These are phyloP conservation scores for Pipistrellus pygmaeus DNA, from an alignment of 2,797 vertebrate species.

Conservation along the genomic window DNA sequence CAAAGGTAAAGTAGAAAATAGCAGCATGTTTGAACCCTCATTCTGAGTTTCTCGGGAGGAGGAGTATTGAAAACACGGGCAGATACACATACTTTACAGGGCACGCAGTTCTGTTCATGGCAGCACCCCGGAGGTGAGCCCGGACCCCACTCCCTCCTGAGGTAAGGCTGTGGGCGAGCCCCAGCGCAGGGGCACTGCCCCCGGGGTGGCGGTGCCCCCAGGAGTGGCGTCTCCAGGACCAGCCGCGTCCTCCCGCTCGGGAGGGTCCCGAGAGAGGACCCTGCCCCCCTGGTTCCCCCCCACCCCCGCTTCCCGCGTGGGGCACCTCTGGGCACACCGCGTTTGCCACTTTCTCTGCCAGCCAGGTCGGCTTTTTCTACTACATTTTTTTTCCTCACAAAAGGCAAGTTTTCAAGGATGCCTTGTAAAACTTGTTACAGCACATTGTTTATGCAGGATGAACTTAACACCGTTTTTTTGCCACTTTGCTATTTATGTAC, in stretches of 20 bases:
- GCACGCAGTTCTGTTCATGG: conserved; percentile 75
- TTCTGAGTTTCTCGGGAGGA: conserved; percentile 70
- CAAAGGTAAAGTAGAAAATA: conserved; percentile 73
- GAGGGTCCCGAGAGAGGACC: background rate
- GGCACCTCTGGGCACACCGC: conserved; percentile 86
- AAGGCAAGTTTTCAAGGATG: conserved; percentile 87
- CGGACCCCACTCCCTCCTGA: background rate
- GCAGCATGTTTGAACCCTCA: conserved; percentile 60
- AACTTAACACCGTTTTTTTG: conserved; percentile 88
- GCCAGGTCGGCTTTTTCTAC: conserved; percentile 84
- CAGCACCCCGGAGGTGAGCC: background rate
- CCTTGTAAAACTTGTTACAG: conserved; percentile 86
- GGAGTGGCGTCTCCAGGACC: background rate
- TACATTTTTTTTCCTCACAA: conserved; percentile 76
- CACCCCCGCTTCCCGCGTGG: conserved; percentile 83
- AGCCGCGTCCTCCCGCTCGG: background rate
- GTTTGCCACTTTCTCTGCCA: conserved; percentile 82
- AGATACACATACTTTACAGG: conserved; percentile 47
- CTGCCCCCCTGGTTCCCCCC: conserved; percentile 21
- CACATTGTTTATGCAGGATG: conserved; percentile 89
- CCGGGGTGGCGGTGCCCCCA: background rate
- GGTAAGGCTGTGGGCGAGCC: conserved; percentile 54
- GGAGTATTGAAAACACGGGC: conserved; percentile 64
- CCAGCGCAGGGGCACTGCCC: background rate
- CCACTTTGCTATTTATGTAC: conserved; percentile 91